Conservation (phyloP, 35 echinoderm and acorn worm species). For the Ptychodera flava region DNA sequence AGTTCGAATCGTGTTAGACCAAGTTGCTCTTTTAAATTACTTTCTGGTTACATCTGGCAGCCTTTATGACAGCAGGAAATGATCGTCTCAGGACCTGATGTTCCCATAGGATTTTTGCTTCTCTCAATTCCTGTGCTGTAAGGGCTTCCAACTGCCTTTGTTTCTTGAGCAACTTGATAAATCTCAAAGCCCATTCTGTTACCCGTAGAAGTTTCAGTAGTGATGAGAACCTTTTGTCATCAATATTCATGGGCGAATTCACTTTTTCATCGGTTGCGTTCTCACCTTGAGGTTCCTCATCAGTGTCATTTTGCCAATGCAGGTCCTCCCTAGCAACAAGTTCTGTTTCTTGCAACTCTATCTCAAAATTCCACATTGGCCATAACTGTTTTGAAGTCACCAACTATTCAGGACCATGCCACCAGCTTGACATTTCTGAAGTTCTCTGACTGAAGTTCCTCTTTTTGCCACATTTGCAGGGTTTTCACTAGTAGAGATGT, state of each 20-base stretch:
- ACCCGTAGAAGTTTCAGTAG: slow-evolving; percentile 1
- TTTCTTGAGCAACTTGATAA: not conserved
- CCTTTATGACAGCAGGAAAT: no score
- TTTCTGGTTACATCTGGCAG: not conserved
- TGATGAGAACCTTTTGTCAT: not conserved
- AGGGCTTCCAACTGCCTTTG: not conserved
- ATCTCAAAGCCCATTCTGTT: slow-evolving; percentile 10
- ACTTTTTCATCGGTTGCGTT: no score
- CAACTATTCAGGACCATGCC: not conserved
- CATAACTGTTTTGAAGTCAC: not conserved
- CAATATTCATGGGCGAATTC: not conserved
- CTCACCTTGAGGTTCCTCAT: no score
- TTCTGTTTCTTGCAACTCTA: no score
- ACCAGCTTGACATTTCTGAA: slow-evolving; percentile 10
- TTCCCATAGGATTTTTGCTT: no score
- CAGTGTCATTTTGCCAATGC: no score
- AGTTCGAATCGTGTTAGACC: no score
- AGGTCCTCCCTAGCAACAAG: no score
- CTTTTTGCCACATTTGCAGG: slow-evolving; percentile 13
- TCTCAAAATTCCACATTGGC: slow-evolving; percentile 6
- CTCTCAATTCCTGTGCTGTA: slow-evolving; percentile 3
- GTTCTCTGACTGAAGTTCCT: not conserved
- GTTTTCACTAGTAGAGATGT: slow-evolving; percentile 2
- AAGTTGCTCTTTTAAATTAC: slow-evolving; percentile 7
- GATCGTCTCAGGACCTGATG: no score